Evolutionary conservation across 2,888 invertebrate genomes (phyloP).

Genomic region (Galerucella calmariensis): DNA sequence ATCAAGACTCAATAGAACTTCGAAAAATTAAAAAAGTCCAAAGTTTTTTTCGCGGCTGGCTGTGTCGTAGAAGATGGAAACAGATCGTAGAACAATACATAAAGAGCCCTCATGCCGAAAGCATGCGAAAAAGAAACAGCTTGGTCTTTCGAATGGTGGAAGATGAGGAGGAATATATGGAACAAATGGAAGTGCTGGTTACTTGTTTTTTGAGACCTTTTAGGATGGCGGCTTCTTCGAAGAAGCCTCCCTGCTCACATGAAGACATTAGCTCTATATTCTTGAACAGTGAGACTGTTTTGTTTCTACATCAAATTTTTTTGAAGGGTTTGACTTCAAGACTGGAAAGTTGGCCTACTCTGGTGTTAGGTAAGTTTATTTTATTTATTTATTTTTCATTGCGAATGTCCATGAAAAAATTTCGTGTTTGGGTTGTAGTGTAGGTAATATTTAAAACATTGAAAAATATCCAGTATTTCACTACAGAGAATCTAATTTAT

Average conservation of each 20-base stretch:
- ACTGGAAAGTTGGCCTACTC: conserved; percentile 93
- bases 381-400: conserved; percentile 6
- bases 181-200: conserved; percentile 86
- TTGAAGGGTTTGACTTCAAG: conserved; percentile 90
- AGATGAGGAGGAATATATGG: conserved; percentile 91
- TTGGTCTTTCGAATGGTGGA: conserved; percentile 92
- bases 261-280: conserved; percentile 95
- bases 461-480: no score
- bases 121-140: conserved; percentile 92
- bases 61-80: conserved; percentile 92
- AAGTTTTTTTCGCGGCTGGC: conserved; percentile 94
- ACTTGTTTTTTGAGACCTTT: conserved; percentile 90
- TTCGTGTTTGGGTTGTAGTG: background rate
- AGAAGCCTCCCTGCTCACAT: conserved; percentile 91
- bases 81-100: conserved; percentile 95
- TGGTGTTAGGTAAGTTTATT: conserved; percentile 81
- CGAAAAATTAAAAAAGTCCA: conserved; percentile 89
- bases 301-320: conserved; percentile 94
- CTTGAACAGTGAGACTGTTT: conserved; percentile 90
- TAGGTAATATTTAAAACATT: no score
- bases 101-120: conserved; percentile 92
- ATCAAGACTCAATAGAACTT: conserved; percentile 78
- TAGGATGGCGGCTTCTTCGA: conserved; percentile 94
- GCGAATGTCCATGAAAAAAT: background rate
- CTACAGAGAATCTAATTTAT: no score